These are phyloP conservation scores for Microcebus murinus DNA, from an alignment of 2,113 vertebrate genomes.

Conservation along the genomic window DNA sequence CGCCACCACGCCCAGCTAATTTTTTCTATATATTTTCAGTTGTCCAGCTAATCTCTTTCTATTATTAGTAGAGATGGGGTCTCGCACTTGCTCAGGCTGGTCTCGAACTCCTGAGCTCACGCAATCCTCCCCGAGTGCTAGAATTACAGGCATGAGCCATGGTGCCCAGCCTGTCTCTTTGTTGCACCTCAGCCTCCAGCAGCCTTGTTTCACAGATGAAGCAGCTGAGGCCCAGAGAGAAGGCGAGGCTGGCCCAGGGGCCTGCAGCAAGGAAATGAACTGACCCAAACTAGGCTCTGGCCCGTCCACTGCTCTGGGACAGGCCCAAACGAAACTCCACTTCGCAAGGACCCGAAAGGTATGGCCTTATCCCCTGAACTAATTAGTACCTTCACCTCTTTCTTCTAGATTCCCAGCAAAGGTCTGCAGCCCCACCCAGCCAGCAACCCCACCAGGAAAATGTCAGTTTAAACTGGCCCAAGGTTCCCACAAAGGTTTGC, in stretches of 20 bases:
- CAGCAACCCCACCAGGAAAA: not conserved
- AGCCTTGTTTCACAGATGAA: not conserved
- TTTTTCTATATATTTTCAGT: too few species aligned
- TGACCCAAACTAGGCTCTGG: not conserved
- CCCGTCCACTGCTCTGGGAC: not conserved
- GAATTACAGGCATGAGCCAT: too few species aligned
- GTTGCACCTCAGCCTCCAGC: not conserved
- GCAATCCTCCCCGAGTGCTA: too few species aligned
- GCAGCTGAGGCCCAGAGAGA: not conserved
- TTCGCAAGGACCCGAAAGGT: not conserved
- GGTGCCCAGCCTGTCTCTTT: not conserved
- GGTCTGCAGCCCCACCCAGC: not conserved
- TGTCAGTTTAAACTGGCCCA: slow-evolving; percentile 1
- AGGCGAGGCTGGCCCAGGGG: not conserved
- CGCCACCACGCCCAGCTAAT: too few species aligned
- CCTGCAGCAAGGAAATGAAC: not conserved
- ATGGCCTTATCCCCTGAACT: not conserved
- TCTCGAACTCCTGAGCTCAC: too few species aligned
- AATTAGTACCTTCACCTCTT: not conserved
- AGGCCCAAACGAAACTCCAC: too few species aligned
- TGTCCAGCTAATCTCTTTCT: too few species aligned
- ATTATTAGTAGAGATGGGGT: too few species aligned
- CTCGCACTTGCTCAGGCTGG: too few species aligned
- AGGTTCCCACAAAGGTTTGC: slow-evolving; percentile 5
- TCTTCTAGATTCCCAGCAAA: not conserved